Base-by-base conservation (phyloP, 2,797 vertebrate genomes). In the Syngnathus rostellatus region DNA sequence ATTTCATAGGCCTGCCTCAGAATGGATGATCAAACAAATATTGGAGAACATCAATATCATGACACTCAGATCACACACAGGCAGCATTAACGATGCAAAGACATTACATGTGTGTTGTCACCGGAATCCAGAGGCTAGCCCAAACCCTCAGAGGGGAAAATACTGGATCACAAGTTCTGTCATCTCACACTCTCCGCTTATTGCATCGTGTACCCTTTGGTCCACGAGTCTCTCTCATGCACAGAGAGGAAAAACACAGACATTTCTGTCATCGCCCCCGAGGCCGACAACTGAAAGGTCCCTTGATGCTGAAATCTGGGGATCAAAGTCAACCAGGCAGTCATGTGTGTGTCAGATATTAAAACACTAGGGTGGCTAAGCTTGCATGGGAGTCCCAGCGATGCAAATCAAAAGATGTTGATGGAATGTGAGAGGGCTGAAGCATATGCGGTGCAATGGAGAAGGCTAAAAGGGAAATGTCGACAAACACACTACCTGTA, bases 281-380 rank as follows among this genome's bases (percentile, higher is more conserved):
- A 68, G 81, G 85, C 82, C 39, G 74, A 72, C 55, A 53, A 77
- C 72, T 74, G 79, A 87, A 82, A 45, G 70, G 82, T 83, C 85
- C 79, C 82, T 83, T 86, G 85, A 87, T 86, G 77, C 75, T 40
- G 23, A 82, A 80, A 85, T 87, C 72, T 77, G 68, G 78, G 80
- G 83, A 85, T 87, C 84, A 87, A 85, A 87, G 86, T 85, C 86
- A 82, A 76, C 76, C 79, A 72, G 77, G 78, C 76, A 77, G 71
- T 76, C 79, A 70, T 81, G 79, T 79, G 82, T 74, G 74, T 74
- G 75, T 74, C 73, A 73, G 76, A 76, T 66, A 43, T 39, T 39
- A 53, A 64, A 40, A 53, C 23, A 31, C n/a, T 10, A 8, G 67
- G 67, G 64, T 71, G 70, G 72, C 72, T 77, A 61, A 70, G 72